Evolutionary conservation across 2,797 vertebrate species (phyloP).

Genomic region (Trachops cirrhosus): DNA sequence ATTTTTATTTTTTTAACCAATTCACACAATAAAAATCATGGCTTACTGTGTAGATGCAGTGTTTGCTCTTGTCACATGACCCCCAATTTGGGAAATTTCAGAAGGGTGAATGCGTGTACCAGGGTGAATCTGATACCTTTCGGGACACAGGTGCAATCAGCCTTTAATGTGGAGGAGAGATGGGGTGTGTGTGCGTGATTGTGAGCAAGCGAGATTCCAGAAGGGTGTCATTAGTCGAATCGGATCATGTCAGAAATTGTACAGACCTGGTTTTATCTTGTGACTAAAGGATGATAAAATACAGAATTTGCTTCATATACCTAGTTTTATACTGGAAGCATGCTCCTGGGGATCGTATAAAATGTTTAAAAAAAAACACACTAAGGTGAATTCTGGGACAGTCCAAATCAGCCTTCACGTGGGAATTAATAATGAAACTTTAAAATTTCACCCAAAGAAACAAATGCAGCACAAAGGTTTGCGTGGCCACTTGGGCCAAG

Average conservation of each 20-base stretch:
- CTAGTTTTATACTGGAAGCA: neutral
- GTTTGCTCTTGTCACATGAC: neutral
- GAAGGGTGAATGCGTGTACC: neutral
- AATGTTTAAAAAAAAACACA: neutral
- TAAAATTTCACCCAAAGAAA: neutral
- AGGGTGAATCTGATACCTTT: neutral
- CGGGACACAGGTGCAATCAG: neutral
- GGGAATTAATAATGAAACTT: slow-evolving; percentile 1
- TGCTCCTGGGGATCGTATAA: neutral
- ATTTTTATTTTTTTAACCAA: neutral
- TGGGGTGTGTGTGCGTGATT: neutral
- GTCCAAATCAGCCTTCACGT: neutral
- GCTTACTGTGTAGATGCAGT: neutral
- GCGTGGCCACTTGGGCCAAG: neutral
- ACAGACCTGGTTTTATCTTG: neutral
- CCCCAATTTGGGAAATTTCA: neutral
- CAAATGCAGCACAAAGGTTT: neutral
- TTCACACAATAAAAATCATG: slow-evolving; percentile 10
- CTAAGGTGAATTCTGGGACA: neutral
- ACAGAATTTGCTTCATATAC: neutral
- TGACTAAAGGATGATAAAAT: neutral
- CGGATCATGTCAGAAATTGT: neutral
- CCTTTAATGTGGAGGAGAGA: slow-evolving; percentile 24
- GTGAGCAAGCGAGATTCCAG: neutral
- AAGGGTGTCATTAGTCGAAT: neutral